Evolutionary conservation across 2,888 invertebrate species (phyloP), one percentile per base, ranked within the genome.

Genomic region (Epirrhoe alternata): DNA sequence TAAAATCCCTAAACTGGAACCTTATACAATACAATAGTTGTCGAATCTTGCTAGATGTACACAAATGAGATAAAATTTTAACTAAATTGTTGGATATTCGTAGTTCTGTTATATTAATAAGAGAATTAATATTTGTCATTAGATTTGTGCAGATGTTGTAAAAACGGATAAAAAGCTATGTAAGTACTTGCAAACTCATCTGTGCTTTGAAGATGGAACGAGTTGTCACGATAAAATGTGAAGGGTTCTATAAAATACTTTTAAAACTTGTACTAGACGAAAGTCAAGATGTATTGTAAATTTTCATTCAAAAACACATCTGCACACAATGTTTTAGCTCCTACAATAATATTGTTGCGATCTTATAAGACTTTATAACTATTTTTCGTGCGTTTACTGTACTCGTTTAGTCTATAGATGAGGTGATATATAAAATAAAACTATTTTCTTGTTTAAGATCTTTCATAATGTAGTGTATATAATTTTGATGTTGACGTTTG

Each of bases 331-430:
- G 82, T 87, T 86, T 66, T 82, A 86, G 83, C 79, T 85, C 83
- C 83, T 80, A 82, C 72, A 81, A 81, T 81, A 86, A 82, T 84
- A 83, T 88, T 88, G 85, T 89, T 87, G 86, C 75, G 79, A 79
- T 66, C 81, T 84, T 79, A 81, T 87, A 85, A 91, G 87, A 90
- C 89, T 90, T 88, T 86, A 81, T 86, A 82, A 89, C 91, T 93
- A 93, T 93, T 92, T 93, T 93, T 92, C 88, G 92, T 89, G 90
- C 87, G 91, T 93, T 92, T 93, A 93, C 92, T 93, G 91, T 91
- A 92, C 90, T 87, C 86, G 86, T 88, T 90, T 90, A 87, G 85
- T 86, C 81, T 85, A 80, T 89, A 89, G 86, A 87, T 83, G 84
- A 80, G 87, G 91, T 92, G 92, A 92, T 92, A 92, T 91, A 89